phyloP scores from a whole-genome alignment of 2,888 invertebrate genomes.

The Microdon myrmicae region DNA sequence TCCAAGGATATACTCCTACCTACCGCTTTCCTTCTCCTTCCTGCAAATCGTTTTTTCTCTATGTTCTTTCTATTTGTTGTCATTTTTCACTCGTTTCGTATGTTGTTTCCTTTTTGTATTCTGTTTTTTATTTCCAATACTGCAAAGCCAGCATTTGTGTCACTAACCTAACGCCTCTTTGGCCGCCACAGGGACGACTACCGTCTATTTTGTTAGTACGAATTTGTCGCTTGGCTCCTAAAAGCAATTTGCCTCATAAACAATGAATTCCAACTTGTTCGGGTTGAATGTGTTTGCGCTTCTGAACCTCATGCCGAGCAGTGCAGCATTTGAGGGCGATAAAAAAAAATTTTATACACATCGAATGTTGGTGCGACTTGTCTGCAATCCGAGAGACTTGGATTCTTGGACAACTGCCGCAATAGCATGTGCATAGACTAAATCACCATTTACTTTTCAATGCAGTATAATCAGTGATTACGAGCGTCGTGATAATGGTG shows the following conservation, averaged over 20 bases:
- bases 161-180: slow-evolving; percentile 13
- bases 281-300: slow-evolving; percentile 33
- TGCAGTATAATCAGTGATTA: no score
- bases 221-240: slow-evolving; percentile 13
- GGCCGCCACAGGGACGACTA: no score
- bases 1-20: no score
- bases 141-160: slow-evolving; percentile 11
- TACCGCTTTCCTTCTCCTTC: no score
- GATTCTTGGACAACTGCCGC: slow-evolving; percentile 30
- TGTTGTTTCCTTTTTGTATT: slow-evolving; percentile 3
- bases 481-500: no score
- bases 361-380: slow-evolving; percentile 30
- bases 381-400: slow-evolving; percentile 31
- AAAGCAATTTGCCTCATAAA: slow-evolving; percentile 42
- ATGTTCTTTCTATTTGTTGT: slow-evolving; percentile 37
- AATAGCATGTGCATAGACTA: slow-evolving; percentile 40
- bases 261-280: slow-evolving; percentile 35
- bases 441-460: slow-evolving; percentile 29
- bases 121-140: slow-evolving; percentile 4
- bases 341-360: not conserved
- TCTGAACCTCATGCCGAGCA: not conserved
- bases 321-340: slow-evolving; percentile 4
- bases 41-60: no score
- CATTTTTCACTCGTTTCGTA: slow-evolving; percentile 5
- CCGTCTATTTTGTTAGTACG: slow-evolving; percentile 40